Evolutionary conservation across 53 echinoderm and acorn worm genomes (phyloP), one percentile per base, ranked within the genome.

Genomic region (Zoroaster sp.): DNA sequence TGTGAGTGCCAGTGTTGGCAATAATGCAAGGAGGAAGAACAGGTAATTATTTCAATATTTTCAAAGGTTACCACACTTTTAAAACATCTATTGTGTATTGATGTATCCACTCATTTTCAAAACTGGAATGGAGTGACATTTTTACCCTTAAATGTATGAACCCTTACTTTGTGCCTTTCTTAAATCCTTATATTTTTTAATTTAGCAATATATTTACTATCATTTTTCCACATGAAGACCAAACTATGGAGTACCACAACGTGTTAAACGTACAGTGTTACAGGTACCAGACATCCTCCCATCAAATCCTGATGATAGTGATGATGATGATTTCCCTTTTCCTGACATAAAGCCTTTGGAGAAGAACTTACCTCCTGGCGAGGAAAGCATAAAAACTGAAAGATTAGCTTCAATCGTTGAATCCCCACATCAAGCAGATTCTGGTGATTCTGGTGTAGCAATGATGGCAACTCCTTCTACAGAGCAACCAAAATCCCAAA

Each of bases 261-360:
- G 88, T 66, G 76, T 88, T 0, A 76, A 75, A 25, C 76, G 66
- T 2, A 46, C 66, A 20, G 33, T 46, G 1, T 40, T 83, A 66
- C 39, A 66, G 35, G 34, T 88, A 10, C 33, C 18, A 21, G 66
- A 88, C 8, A 28, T 78, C 3, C 7, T 35, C n/a, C 0, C 70
- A n/a, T 25, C 7, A 7, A 86, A 86, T 17, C 76, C 86, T n/a
- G 83, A 78, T 38, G 94, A 75, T 43, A 88, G 77, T 31, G 94
- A 94, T 65, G 96, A 96, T 43, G 94, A 96, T 43, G 94, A 94
- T 49, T 92, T 91, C 17, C 77, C 75, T 9, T 52, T 85, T 39
- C 46, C 86, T 34, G 93, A 88, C 43, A 75, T 90, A 74, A 59
- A 75, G 71, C 94, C 92, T 5, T 36, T 89, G 53, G 79, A 88